Evolutionary conservation across 2,113 vertebrate species (phyloP).

Genomic region (Bos taurus): DNA sequence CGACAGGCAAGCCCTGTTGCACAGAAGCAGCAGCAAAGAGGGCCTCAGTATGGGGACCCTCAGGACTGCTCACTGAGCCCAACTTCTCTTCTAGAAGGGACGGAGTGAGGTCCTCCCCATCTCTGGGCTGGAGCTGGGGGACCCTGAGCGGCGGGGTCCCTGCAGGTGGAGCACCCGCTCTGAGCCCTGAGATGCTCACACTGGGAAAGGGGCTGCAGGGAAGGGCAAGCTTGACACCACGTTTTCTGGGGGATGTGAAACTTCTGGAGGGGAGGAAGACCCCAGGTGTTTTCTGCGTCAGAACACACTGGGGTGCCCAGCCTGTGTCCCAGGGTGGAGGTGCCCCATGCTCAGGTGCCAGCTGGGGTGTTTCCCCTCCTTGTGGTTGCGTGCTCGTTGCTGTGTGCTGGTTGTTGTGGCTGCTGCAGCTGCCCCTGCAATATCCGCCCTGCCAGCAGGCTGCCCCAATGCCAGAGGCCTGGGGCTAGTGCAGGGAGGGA

Average conservation of each 20-base stretch:
- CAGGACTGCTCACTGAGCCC: neutral
- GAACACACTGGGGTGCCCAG: too few species aligned
- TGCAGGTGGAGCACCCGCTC: neutral
- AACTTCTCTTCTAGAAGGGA: neutral
- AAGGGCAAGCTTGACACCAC: neutral
- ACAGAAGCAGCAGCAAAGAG: fast-evolving
- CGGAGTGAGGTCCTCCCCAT: fast-evolving
- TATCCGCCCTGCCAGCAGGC: neutral
- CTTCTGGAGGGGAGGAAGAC: neutral
- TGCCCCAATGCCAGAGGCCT: neutral
- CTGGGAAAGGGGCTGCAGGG: too few species aligned
- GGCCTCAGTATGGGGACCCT: neutral
- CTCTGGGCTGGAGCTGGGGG: too few species aligned
- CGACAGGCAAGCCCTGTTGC: neutral
- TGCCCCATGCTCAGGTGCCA: fast-evolving
- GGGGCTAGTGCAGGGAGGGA: neutral
- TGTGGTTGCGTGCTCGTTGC: fast-evolving
- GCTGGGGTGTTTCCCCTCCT: neutral
- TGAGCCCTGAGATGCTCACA: neutral
- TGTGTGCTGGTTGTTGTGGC: neutral
- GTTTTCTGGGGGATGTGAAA: neutral
- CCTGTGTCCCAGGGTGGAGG: too few species aligned
- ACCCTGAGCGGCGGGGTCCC: too few species aligned
- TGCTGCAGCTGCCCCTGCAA: neutral
- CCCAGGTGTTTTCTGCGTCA: too few species aligned